phyloP scores from a whole-genome alignment of 2,797 vertebrate species.

The Sciurus vulgaris region DNA sequence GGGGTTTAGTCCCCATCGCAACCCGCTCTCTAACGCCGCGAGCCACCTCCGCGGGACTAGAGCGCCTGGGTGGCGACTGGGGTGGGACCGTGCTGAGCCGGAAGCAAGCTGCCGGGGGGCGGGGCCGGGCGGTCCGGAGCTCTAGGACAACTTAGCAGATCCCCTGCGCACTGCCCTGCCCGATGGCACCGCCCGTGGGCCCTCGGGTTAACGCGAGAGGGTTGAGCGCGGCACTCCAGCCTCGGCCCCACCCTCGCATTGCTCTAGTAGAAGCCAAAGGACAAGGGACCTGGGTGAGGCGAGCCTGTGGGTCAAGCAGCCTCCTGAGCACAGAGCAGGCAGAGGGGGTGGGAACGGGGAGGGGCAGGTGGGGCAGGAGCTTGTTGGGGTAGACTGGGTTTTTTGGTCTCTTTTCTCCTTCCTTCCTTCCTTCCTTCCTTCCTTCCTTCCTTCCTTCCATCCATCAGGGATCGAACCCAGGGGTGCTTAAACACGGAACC shows the following conservation, averaged over 20 bases:
- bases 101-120: fast-evolving
- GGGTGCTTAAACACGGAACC: too few relatives aligned
- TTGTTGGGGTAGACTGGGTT: fast-evolving
- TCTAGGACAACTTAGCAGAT: not conserved
- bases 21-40: fast-evolving
- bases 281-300: not conserved
- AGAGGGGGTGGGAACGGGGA: not conserved
- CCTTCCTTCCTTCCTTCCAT: too few relatives aligned
- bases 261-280: not conserved
- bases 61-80: fast-evolving
- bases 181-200: not conserved
- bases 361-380: not conserved
- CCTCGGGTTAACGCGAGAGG: not conserved
- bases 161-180: fast-evolving
- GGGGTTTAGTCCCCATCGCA: too few relatives aligned
- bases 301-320: not conserved
- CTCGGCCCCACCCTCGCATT: not conserved
- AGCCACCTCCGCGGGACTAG: not conserved
- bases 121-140: not conserved
- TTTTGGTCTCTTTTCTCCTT: too few relatives aligned
- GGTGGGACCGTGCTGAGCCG: not conserved
- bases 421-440: too few relatives aligned
- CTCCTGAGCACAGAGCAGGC: not conserved
- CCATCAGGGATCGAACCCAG: too few relatives aligned
- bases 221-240: not conserved